Conservation (phyloP, 1,140 invertebrate genomes). For the Apocrypta bakeri region DNA sequence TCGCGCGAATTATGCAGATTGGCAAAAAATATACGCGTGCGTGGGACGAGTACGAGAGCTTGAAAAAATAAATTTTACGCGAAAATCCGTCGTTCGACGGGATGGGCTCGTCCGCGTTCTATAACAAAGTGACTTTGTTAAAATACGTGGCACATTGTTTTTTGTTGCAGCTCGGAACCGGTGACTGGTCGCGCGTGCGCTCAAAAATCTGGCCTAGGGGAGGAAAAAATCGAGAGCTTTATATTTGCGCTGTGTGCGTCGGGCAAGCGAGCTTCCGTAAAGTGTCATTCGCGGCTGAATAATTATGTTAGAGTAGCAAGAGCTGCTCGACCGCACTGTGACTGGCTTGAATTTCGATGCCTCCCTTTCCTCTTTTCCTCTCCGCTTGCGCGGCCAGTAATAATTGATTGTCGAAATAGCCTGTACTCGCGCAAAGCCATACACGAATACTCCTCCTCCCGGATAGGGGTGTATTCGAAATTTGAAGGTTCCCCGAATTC, state of each 20-base stretch:
- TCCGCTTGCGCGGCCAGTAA: slow-evolving; percentile 42
- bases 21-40: background rate
- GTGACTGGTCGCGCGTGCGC: background rate
- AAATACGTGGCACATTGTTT: slow-evolving; percentile 1
- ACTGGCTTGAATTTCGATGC: slow-evolving; percentile 56
- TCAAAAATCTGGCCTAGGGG: background rate
- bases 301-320: slow-evolving; percentile 57
- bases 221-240: slow-evolving; percentile 25
- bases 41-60: background rate
- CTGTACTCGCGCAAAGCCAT: background rate
- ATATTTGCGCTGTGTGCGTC: background rate
- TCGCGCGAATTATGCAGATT: slow-evolving; percentile 1
- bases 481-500: slow-evolving; percentile 37
- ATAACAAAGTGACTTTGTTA: slow-evolving; percentile 6
- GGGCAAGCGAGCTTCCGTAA: slow-evolving; percentile 6
- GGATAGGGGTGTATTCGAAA: slow-evolving; percentile 1
- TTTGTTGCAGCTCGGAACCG: background rate
- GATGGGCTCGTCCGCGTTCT: background rate
- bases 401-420: slow-evolving; percentile 59
- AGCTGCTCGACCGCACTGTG: slow-evolving; percentile 38
- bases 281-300: slow-evolving; percentile 55
- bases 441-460: background rate
- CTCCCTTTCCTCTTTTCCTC: background rate
- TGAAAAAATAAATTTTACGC: background rate
- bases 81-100: background rate